Base-by-base conservation (phyloP, 2,113 vertebrate genomes). In the Noturus placidus region DNA sequence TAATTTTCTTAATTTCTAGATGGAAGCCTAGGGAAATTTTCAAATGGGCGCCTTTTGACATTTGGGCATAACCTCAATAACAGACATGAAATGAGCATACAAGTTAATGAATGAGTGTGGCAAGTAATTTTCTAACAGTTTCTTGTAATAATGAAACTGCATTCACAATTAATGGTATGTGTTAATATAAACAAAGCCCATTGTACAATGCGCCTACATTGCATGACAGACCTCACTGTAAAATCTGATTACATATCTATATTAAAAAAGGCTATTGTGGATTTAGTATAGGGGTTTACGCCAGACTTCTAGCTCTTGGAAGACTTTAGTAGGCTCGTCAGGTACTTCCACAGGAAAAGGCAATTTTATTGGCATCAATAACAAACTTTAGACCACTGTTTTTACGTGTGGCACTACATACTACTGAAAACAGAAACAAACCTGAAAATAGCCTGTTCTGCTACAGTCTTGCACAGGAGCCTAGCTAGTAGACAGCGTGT, bases 11-110 rank as follows among this genome's bases (percentile, higher is more conserved):
- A 38, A 69, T 86, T 86, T 76, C 7, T 35, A 54, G 59, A 80
- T 79, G 72, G 74, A 63, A 86, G 59, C 56, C 54, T 27, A 30
- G 56, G 54, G 57, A 42, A 79, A 67, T 67, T 57, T 33, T 79
- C 8, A 77, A 85, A 85, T 74, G 59, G n/a, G 17, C 19, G 35
- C 70, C 70, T 65, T 50, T 78, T 79, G 38, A 78, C 74, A 74
- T 63, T 57, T 80, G 78, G 78, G 3, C 78, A 80, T 57, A 80
- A 80, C 78, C 52, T 35, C 30, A 56, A 80, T 56, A 80, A 35
- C n/a, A 65, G 42, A 50, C 25, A 61, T 80, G 54, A 67, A 69
- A 27, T 25, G n/a, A 86, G 57, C 42, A 46, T 33, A 74, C 38
- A 85, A 59, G 50, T 35, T 33, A 85, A 30, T 61, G 35, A 85